Percentiles rank a stretch among this genome's conserved stretches.
Evolutionary conservation across 2,797 vertebrate species (phyloP).

Genomic region (Pyrocephalus nanus): DNA sequence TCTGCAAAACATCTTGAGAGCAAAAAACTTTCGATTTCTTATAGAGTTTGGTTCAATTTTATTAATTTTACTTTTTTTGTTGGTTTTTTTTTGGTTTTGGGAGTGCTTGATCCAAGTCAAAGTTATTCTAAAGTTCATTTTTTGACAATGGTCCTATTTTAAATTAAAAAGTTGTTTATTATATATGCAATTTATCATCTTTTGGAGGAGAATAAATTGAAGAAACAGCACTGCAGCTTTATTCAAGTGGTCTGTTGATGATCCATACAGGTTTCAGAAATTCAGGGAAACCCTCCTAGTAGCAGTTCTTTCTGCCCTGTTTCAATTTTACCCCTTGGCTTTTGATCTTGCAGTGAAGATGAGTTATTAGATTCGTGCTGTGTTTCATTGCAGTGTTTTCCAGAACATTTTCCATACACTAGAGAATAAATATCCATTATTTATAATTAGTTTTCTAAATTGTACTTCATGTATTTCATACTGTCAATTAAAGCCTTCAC

Average conservation of each 20-base stretch:
- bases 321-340: not conserved
- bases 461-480: not conserved
- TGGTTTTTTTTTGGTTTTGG: not conserved
- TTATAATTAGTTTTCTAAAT: not conserved
- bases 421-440: not conserved
- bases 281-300: not conserved
- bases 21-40: not conserved
- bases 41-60: not conserved
- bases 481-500: not conserved
- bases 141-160: not conserved
- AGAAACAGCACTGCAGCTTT: not conserved
- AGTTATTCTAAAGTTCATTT: not conserved
- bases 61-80: not conserved
- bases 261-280: not conserved
- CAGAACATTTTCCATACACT: not conserved
- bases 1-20: not conserved
- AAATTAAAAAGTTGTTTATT: not conserved
- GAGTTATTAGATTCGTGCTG: not conserved
- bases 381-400: not conserved
- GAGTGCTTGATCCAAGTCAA: not conserved
- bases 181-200: not conserved
- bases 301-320: not conserved
- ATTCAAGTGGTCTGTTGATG: not conserved
- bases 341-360: not conserved
- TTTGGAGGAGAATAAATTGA: not conserved